Percentiles rank a stretch among this genome's conserved stretches.
phyloP scores from a whole-genome alignment of 2,113 vertebrate genomes.

The Spheniscus mendiculus region DNA sequence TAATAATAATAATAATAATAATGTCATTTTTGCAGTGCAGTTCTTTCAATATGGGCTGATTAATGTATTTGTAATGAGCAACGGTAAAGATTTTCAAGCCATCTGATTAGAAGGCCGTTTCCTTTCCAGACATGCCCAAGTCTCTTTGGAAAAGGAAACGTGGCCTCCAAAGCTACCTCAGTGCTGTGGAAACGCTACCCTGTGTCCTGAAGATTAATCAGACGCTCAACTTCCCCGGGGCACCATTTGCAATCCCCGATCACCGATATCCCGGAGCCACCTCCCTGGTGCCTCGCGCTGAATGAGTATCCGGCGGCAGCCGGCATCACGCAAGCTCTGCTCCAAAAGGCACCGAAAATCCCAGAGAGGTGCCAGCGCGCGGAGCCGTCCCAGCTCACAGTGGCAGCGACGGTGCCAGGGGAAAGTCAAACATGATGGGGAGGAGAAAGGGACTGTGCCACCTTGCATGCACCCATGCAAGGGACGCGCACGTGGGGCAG shows the following conservation, averaged over 20 bases:
- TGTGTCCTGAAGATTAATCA: background rate
- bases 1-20: constrained; percentile 10
- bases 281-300: fast-evolving
- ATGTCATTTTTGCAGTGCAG: background rate
- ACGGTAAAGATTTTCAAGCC: constrained; percentile 34
- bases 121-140: constrained; percentile 22
- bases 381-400: background rate
- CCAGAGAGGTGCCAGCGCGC: background rate
- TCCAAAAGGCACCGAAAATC: background rate
- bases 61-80: background rate
- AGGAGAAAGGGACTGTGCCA: background rate
- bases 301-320: background rate
- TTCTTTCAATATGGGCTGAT: background rate
- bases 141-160: constrained; percentile 30
- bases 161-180: background rate
- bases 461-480: fast-evolving
- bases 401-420: background rate
- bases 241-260: background rate
- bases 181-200: background rate
- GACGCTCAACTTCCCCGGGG: fast-evolving
- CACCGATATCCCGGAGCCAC: fast-evolving
- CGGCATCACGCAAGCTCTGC: background rate
- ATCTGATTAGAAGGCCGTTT: constrained; percentile 2
- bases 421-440: fast-evolving
- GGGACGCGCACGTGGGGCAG: background rate